A percentile compares a stretch with the other conserved stretches of the same genome.
Evolutionary conservation across 1,140 invertebrate genomes (phyloP).

Genomic region (Apocrypta bakeri): DNA sequence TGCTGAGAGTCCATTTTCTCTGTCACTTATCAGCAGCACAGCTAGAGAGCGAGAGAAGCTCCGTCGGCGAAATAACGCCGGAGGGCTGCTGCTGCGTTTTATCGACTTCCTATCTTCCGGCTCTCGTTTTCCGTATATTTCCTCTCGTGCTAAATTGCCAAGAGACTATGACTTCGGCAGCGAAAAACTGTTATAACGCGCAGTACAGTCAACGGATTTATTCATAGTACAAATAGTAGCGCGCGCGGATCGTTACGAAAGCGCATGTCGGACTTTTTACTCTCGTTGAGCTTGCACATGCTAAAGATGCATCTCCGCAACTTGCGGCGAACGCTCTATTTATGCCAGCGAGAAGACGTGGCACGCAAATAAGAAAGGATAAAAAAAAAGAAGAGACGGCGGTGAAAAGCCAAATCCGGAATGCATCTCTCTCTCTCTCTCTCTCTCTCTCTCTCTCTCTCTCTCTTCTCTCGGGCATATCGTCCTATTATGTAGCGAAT

Average conservation of each 20-base stretch:
- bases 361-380: background rate
- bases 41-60: background rate
- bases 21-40: background rate
- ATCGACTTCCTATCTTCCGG: conserved; percentile 1
- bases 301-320: background rate
- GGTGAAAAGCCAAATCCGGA: background rate
- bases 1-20: conserved; percentile 1
- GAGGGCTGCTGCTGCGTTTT: background rate
- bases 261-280: background rate
- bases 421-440: too few relatives aligned
- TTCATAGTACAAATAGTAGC: background rate
- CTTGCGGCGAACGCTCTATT: background rate
- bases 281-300: too few relatives aligned
- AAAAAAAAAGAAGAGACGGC: background rate
- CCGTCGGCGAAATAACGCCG: background rate
- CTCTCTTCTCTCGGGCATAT: background rate
- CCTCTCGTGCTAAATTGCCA: background rate
- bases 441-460: too few relatives aligned
- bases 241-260: background rate
- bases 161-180: too few relatives aligned
- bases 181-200: background rate
- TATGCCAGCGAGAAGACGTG: background rate
- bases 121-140: background rate
- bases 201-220: background rate
- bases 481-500: background rate